Percentiles rank a stretch among this genome's conserved stretches.
Evolutionary conservation across 2,113 vertebrate genomes (phyloP).

Genomic region (Larimichthys crocea): DNA sequence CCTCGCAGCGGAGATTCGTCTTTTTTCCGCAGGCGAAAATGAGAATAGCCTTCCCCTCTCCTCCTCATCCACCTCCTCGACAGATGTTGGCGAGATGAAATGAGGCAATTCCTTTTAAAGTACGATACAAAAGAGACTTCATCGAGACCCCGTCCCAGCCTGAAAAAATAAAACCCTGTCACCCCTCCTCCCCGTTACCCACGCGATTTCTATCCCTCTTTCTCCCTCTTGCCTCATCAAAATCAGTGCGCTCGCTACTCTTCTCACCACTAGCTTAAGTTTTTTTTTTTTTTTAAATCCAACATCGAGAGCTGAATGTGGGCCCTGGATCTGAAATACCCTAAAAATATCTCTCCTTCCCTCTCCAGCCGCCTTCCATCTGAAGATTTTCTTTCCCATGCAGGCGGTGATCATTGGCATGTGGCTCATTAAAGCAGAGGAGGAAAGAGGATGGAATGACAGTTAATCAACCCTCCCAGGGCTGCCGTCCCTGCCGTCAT

Average conservation of each 20-base stretch:
- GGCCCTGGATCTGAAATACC: slow-evolving; percentile 36
- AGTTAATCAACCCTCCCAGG: slow-evolving; percentile 74
- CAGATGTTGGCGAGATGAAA: slow-evolving; percentile 42
- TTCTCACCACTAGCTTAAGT: slow-evolving; percentile 1
- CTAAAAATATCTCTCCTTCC: slow-evolving; percentile 54
- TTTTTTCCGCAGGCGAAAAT: slow-evolving; percentile 17
- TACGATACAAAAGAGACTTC: slow-evolving; percentile 29
- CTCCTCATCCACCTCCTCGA: slow-evolving; percentile 14
- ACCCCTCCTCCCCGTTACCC: slow-evolving; percentile 14
- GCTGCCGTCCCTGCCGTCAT: slow-evolving; percentile 23
- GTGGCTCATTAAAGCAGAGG: slow-evolving; percentile 67
- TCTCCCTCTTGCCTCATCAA: slow-evolving; percentile 65
- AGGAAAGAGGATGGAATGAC: slow-evolving; percentile 49
- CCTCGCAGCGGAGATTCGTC: slow-evolving; percentile 21
- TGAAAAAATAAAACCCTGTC: not conserved
- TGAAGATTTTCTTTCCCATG: slow-evolving; percentile 37
- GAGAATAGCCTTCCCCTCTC: slow-evolving; percentile 39
- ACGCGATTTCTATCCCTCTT: slow-evolving; percentile 27
- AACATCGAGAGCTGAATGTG: slow-evolving; percentile 27
- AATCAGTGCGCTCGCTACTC: not conserved
- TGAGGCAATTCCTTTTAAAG: slow-evolving; percentile 49
- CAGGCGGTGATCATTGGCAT: slow-evolving; percentile 62
- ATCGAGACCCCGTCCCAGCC: slow-evolving; percentile 5
- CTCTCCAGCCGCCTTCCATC: slow-evolving; percentile 15
- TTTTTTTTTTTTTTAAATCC: slow-evolving; percentile 26